Evolutionary conservation across 2,113 vertebrate genomes (phyloP), one percentile per base, ranked within the genome.

Genomic region (Poicephalus gulielmi): DNA sequence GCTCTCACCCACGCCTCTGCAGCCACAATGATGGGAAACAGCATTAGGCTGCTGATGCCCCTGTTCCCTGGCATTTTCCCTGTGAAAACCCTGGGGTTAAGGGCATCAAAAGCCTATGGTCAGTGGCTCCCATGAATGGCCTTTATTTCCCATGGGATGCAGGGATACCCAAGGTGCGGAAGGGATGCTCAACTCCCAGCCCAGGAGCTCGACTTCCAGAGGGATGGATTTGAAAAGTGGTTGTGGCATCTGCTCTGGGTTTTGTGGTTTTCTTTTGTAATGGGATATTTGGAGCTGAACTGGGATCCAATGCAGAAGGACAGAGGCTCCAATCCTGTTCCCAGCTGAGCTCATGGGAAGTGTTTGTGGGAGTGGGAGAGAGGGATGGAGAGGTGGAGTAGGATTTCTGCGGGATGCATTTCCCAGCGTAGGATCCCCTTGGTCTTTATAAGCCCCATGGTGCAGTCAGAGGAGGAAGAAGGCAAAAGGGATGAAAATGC

Each of bases 281-380:
- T 9, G 83, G 86, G 30, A 6, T 33, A 9, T 53, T 87, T 77
- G 10, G 64, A 57, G 64, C 39, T 53, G 90, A 81, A 43, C 53
- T 5, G 68, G 83, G 69, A 37, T 10, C 73, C 5, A 57, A 13
- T 0, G 30, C 23, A 30, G 49, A 13, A 17, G 0, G 16, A 16
- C 4, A 2, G 74, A 16, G 33, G n/a, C 16, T 28, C 3, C 0
- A 53, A 27, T n/a, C 53, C 55, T 11, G 12, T 1, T 24, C 30
- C 59, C 1, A 4, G 43, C 41, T 43, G 79, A 37, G 75, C 59
- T 19, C 0, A 6, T 17, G 16, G 17, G 24, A 39, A 53, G 28
- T 53, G 8, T 4, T 15, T 0, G 10, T 6, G 69, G 63, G n/a
- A 24, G 35, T 1, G 2, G 6, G 20, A 5, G 13, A 46, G 76